Conservation (phyloP, 2,797 vertebrate species). For the Siniperca undulata region DNA sequence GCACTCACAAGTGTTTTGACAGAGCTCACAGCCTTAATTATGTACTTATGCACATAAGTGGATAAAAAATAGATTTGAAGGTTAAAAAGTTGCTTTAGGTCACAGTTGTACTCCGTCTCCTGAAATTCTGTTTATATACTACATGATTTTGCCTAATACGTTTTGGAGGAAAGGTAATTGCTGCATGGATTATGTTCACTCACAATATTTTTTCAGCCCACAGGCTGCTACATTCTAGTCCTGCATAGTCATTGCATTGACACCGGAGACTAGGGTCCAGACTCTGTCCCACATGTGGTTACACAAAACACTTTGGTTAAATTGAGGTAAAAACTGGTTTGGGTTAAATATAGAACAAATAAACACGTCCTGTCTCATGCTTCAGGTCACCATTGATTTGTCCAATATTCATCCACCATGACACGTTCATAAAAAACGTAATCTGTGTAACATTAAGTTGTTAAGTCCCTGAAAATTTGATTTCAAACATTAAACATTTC, state of each 20-base stretch:
- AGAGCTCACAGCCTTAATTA: constrained; percentile 45
- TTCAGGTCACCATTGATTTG: not conserved
- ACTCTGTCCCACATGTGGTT: not conserved
- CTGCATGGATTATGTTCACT: constrained; percentile 12
- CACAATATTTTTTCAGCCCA: not conserved
- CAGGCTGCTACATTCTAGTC: not conserved
- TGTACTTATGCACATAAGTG: constrained; percentile 37
- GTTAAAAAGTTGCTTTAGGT: constrained; percentile 22
- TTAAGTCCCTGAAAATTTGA: too few species aligned
- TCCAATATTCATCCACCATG: not conserved
- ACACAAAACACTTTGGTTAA: not conserved
- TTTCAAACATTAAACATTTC: too few species aligned
- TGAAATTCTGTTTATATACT: constrained; percentile 4
- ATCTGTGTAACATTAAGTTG: too few species aligned
- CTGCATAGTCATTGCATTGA: not conserved
- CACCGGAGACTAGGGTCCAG: not conserved
- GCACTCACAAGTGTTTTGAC: constrained; percentile 31
- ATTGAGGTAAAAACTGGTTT: not conserved
- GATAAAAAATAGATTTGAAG: constrained; percentile 44
- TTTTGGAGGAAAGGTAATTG: constrained; percentile 18
- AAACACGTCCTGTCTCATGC: not conserved
- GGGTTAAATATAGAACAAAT: not conserved
- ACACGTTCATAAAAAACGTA: too few species aligned
- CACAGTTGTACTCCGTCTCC: constrained; percentile 11
- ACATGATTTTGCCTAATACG: constrained; percentile 12